Conservation (phyloP, 2,113 vertebrate species). For the Sapayoa aenigma region DNA sequence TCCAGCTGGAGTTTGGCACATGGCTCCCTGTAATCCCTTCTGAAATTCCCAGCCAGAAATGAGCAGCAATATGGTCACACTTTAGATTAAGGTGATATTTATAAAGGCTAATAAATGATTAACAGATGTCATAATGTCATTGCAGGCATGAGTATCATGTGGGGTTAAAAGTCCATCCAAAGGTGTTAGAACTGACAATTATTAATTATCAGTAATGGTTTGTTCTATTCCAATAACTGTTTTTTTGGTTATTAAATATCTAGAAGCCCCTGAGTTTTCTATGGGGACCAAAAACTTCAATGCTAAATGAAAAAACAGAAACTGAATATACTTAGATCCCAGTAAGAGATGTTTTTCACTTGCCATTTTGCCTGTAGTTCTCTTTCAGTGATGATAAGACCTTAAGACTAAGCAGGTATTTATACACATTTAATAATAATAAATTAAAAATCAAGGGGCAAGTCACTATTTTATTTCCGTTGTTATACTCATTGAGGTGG, state of each 20-base stretch:
- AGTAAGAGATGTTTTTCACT: not conserved
- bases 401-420: not conserved
- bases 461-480: not conserved
- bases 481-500: rapidly evolving
- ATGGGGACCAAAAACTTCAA: not conserved
- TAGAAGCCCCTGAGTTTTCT: not conserved
- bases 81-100: not conserved
- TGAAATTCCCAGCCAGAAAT: not conserved
- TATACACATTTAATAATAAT: too few species aligned
- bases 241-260: not conserved
- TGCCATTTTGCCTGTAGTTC: not conserved
- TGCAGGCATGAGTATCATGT: not conserved
- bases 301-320: not conserved
- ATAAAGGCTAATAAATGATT: not conserved
- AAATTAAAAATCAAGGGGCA: rapidly evolving
- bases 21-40: not conserved
- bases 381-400: not conserved
- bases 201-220: not conserved
- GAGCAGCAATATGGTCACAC: not conserved
- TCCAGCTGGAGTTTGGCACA: not conserved
- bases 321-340: not conserved
- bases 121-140: not conserved
- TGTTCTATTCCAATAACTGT: not conserved
- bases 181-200: not conserved
- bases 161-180: not conserved